A percentile compares a stretch with the other conserved stretches of the same genome.
Evolutionary conservation across 2,797 vertebrate species (phyloP).

Genomic region (Coregonus sp.): DNA sequence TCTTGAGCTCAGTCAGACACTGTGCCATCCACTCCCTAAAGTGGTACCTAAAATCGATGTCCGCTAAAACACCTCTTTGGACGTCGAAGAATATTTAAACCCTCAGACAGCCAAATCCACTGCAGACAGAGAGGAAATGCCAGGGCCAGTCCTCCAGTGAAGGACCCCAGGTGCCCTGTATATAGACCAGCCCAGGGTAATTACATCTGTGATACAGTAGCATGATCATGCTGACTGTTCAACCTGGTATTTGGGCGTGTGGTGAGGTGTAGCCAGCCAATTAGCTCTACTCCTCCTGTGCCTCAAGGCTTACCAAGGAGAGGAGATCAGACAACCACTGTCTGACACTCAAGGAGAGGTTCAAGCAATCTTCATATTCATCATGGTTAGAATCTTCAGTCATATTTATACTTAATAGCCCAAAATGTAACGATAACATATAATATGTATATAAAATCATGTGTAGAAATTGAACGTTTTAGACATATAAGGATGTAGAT

Average conservation of each 20-base stretch:
- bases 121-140: conserved; percentile 47
- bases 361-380: no score
- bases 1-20: neutral
- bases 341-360: no score
- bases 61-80: neutral
- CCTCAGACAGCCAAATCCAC: conserved; percentile 20
- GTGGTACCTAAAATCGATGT: no score
- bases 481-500: no score
- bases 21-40: neutral
- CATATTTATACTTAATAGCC: no score
- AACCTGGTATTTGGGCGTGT: conserved; percentile 40
- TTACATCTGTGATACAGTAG: conserved; percentile 37
- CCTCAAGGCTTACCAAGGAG: neutral
- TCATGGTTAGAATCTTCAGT: no score
- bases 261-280: conserved; percentile 13
- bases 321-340: no score
- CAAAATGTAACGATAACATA: no score
- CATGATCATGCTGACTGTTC: conserved; percentile 54
- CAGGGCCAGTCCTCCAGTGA: conserved; percentile 21
- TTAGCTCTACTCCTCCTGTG: conserved; percentile 38
- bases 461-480: neutral
- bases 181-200: conserved; percentile 50
- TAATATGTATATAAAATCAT: no score
- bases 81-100: conserved; percentile 16
- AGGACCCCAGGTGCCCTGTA: conserved; percentile 47